Evolutionary conservation across 1,140 invertebrate genomes (phyloP), one percentile per base, ranked within the genome.

Genomic region (Tenebrio molitor): DNA sequence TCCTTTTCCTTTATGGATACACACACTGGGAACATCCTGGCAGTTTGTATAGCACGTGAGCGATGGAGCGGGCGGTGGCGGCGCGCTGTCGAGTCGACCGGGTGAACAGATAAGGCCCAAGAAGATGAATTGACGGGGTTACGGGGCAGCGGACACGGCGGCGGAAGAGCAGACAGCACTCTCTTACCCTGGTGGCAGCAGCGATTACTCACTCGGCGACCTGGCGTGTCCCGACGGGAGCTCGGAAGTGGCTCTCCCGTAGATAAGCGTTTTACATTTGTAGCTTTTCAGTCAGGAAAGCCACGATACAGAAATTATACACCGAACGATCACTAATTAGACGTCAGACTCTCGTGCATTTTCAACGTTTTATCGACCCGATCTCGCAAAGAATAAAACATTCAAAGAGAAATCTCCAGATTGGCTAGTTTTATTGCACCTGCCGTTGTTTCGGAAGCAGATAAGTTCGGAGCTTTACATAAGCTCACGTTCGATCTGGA

Each of bases 231-330:
- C 69, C 69, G 75, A 39, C 74, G 75, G 76, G 72, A 73, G 53
- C 72, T 41, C 79, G 79, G 79, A 81, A 81, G 80, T 79, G 79
- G 74, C 76, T 77, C 78, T 74, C 71, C 76, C 74, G 73, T 69
- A 77, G 80, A 81, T 81, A 81, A 81, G 78, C 77, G 79, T 72
- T 79, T 80, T 79, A 80, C 80, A 80, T 81, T 81, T 81, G 80
- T 81, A 80, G 74, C 78, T 73, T 78, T 81, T 81, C 78, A 79
- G 71, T 74, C 76, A 76, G 77, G 71, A 79, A 74, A 79, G 76
- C 74, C 75, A 69, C 75, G 72, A 58, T 23, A 58, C 50, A 19
- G 23, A 77, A 58, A 58, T 58, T 58, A 58, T 58, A 58, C 50
- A 29, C 23, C 7, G n/a, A 14, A 25, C 12, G 19, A 12, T 58